Percentiles rank a stretch among this genome's conserved stretches.
phyloP scores from a whole-genome alignment of 2,797 vertebrate species.

The Synaphobranchus kaupii region DNA sequence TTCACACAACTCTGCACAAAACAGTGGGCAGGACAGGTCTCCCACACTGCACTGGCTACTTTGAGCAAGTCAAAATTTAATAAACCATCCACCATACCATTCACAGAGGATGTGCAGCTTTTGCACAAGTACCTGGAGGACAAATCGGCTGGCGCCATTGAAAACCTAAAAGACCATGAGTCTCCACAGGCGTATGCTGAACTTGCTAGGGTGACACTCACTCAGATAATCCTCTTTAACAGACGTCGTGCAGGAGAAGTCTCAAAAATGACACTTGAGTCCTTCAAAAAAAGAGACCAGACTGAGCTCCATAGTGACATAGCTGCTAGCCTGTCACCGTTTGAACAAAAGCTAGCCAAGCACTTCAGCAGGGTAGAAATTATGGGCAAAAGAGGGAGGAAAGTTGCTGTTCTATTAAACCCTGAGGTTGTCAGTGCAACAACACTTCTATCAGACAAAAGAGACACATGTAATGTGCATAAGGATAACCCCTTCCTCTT shows the following conservation, averaged over 20 bases:
- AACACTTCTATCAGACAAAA: background rate
- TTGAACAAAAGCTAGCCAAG: conserved; percentile 47
- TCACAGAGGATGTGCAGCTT: conserved; percentile 51
- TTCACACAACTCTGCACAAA: conserved; percentile 44
- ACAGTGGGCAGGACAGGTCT: conserved; percentile 38
- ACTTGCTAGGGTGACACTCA: conserved; percentile 53
- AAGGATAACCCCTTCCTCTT: conserved; percentile 55
- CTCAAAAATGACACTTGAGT: conserved; percentile 54
- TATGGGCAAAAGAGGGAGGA: conserved; percentile 7
- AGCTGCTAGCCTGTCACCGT: conserved; percentile 1
- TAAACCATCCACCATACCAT: conserved; percentile 45
- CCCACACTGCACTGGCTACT: background rate
- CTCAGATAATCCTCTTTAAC: conserved; percentile 55
- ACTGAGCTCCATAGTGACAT: background rate
- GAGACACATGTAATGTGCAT: background rate
- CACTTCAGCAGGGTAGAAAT: conserved; percentile 55
- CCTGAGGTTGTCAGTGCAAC: conserved; percentile 47
- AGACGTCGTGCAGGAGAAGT: conserved; percentile 39
- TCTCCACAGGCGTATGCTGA: conserved; percentile 37
- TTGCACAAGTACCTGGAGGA: conserved; percentile 51
- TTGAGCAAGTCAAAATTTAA: conserved; percentile 7
- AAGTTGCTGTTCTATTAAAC: conserved; percentile 50
- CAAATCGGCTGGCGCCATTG: conserved; percentile 23
- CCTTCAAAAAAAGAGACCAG: conserved; percentile 49
- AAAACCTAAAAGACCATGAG: background rate